Percentiles rank a stretch among this genome's conserved stretches.
These are phyloP conservation scores for Astyanax mexicanus DNA, from an alignment of 2,797 vertebrate genomes.

Conservation along the genomic window DNA sequence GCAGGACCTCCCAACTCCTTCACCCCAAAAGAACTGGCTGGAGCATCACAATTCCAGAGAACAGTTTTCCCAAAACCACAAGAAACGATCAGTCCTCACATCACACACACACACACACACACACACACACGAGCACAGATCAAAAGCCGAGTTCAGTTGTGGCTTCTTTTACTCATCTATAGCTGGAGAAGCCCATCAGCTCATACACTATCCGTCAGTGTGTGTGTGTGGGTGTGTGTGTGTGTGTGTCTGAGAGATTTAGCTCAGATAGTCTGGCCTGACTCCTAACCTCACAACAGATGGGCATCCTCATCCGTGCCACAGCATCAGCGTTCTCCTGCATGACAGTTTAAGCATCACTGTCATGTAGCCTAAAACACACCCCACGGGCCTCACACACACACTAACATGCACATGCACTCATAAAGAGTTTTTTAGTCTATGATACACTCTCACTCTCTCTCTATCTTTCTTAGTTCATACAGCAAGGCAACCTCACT, in stretches of 20 bases:
- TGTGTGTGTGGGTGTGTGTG: background rate
- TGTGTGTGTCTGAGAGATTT: background rate
- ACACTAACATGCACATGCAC: slow-evolving; percentile 76
- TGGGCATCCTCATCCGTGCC: background rate
- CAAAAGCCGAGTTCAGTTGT: background rate
- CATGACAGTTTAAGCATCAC: slow-evolving; percentile 50
- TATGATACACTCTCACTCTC: no score
- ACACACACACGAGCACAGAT: background rate
- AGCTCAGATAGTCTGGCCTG: background rate
- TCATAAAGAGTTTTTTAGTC: slow-evolving; percentile 79
- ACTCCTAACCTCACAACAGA: background rate
- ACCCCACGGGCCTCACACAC: slow-evolving; percentile 67
- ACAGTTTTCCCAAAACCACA: no score
- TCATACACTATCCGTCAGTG: background rate
- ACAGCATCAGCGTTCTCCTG: slow-evolving; percentile 5
- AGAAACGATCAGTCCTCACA: no score
- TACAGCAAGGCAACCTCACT: background rate
- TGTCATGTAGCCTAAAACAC: slow-evolving; percentile 79
- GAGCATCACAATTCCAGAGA: no score
- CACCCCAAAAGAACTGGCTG: no score
- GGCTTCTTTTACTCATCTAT: background rate
- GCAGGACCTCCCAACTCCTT: no score
- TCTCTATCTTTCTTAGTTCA: no score
- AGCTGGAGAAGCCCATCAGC: background rate
- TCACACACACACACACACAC: background rate